Evolutionary conservation across 2,797 vertebrate genomes (phyloP), one percentile per base, ranked within the genome.

Genomic region (Pogonophryne albipinna): DNA sequence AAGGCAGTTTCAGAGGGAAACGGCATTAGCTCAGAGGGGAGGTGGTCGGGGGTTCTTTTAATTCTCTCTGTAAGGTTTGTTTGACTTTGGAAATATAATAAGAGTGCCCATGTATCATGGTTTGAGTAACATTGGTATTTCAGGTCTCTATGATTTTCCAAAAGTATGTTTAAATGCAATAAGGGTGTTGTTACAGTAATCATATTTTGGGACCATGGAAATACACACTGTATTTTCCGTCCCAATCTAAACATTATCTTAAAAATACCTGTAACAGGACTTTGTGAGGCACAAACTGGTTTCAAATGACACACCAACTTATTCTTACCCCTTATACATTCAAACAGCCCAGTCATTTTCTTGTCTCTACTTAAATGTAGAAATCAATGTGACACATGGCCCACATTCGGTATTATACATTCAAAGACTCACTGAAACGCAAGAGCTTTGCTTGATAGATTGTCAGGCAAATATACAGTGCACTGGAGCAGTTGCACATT

Each of bases 21-120:
- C 79, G 71, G 69, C 79, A 88, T 92, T 86, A 86, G 79, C 82
- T 87, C 77, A 79, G 83, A 86, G 66, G 63, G 83, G 80, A 79
- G 86, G 83, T 81, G 83, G 80, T 91, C 86, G 74, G 76, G 64
- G 79, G 81, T 84, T 89, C 89, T 89, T 78, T 85, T 74, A 90
- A 92, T 91, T 92, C 71, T 79, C 76, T 86, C 34, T 83, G 63
- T 75, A 78, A 86, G 82, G 80, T 86, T 90, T 89, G 79, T 90
- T 89, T 87, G 83, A 81, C 75, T 89, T 80, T 81, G 74, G 70
- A 83, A 88, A 92, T 86, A 41, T 76, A 88, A 89, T 86, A 85
- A 85, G 82, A 63, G 82, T 85, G 83, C 77, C 74, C 66, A 14
- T 67, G 69, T 82, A 60, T 67, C 62, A 62, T 79, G 76, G 66